These are phyloP conservation scores for Danaus melanippus DNA, from an alignment of 1,140 invertebrate species.

Conservation along the genomic window DNA sequence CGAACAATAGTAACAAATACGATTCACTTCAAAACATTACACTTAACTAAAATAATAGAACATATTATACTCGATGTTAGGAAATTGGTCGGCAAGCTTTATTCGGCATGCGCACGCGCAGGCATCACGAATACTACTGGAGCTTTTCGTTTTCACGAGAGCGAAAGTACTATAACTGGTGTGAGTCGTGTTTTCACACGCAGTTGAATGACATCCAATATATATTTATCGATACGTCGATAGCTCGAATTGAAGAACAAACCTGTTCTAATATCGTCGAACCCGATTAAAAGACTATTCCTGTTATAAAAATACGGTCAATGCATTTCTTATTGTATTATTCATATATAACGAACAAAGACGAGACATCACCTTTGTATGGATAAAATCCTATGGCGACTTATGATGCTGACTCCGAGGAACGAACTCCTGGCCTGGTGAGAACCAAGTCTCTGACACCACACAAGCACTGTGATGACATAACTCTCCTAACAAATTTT, in stretches of 20 bases:
- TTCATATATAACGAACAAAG: too few relatives aligned
- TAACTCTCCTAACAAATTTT: too few relatives aligned
- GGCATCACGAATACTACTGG: slow-evolving; percentile 27
- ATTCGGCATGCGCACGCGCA: slow-evolving; percentile 27
- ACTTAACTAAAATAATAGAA: slow-evolving; percentile 2
- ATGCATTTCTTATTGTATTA: too few relatives aligned
- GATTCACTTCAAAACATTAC: slow-evolving; percentile 22
- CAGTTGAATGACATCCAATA: slow-evolving; percentile 25
- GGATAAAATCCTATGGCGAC: too few relatives aligned
- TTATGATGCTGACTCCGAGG: too few relatives aligned
- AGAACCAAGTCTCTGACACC: too few relatives aligned
- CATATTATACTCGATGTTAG: slow-evolving; percentile 3
- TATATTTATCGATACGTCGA: slow-evolving; percentile 13
- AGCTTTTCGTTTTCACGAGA: slow-evolving; percentile 40
- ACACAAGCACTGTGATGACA: too few relatives aligned
- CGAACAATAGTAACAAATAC: slow-evolving; percentile 31
- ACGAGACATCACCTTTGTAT: too few relatives aligned
- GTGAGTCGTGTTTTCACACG: slow-evolving; percentile 27
- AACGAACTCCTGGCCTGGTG: too few relatives aligned
- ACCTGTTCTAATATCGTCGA: too few relatives aligned
- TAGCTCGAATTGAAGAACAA: slow-evolving; percentile 1
- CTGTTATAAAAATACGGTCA: too few relatives aligned
- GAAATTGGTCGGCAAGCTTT: slow-evolving; percentile 12
- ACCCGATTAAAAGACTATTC: too few relatives aligned
- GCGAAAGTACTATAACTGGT: slow-evolving; percentile 45